phyloP scores from a whole-genome alignment of 2,888 invertebrate species.

The Tanytarsus gracilentus region DNA sequence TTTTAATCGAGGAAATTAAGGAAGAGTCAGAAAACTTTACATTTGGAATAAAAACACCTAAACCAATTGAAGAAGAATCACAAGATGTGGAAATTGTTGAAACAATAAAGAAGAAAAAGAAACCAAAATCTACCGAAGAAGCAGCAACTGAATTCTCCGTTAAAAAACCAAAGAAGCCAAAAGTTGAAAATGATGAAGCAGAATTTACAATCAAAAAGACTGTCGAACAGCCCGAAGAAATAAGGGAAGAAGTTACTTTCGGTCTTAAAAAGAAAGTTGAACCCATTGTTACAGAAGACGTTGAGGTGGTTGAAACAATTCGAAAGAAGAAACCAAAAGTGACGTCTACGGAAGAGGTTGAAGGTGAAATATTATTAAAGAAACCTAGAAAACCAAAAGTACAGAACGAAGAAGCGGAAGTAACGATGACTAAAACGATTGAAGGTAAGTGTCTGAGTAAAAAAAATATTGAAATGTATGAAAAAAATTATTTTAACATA shows the following conservation, averaged over 20 bases:
- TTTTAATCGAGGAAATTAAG: constrained; percentile 36
- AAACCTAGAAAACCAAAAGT: constrained; percentile 38
- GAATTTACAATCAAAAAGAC: constrained; percentile 35
- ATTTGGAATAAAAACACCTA: constrained; percentile 31
- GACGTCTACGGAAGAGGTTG: constrained; percentile 31
- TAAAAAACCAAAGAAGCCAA: constrained; percentile 32
- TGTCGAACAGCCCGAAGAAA: constrained; percentile 33
- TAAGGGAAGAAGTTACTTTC: constrained; percentile 31
- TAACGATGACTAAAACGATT: constrained; percentile 33
- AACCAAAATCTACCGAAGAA: constrained; percentile 34
- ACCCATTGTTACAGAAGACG: constrained; percentile 35
- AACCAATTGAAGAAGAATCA: neutral
- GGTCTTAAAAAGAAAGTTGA: constrained; percentile 35
- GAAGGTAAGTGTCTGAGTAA: too few species aligned
- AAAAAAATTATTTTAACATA: too few species aligned
- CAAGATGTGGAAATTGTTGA: constrained; percentile 34
- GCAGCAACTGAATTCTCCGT: constrained; percentile 34
- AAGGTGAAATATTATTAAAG: constrained; percentile 34
- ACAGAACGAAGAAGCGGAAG: constrained; percentile 38
- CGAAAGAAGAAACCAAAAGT: constrained; percentile 33
- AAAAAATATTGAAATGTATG: too few species aligned
- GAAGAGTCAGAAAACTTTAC: constrained; percentile 32
- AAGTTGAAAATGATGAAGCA: constrained; percentile 35
- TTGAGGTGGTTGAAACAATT: constrained; percentile 35
- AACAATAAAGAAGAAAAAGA: constrained; percentile 33